phyloP scores from a whole-genome alignment of 2,888 invertebrate species.

The Acanthosepion esculentum region DNA sequence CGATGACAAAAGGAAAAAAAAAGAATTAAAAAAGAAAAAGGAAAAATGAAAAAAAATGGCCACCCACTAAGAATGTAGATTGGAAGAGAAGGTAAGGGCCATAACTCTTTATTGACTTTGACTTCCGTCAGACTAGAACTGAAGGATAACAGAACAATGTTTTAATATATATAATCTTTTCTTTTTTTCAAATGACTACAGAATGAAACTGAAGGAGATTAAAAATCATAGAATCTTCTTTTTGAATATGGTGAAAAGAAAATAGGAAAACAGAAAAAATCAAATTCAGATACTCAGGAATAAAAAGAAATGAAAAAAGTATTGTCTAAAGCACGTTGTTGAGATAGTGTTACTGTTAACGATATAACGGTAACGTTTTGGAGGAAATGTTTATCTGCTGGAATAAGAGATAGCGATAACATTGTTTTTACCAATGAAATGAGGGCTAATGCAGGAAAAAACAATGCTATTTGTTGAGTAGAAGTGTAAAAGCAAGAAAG shows the following conservation, averaged over 20 bases:
- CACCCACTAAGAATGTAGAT: neutral
- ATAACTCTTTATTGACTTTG: constrained; percentile 17
- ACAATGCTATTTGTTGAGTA: neutral
- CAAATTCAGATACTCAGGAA: too few relatives aligned
- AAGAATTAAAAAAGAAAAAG: neutral
- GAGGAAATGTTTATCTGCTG: neutral
- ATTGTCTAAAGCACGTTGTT: neutral
- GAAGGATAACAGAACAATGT: neutral
- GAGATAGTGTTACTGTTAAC: neutral
- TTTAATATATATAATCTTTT: neutral
- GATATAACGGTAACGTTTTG: neutral
- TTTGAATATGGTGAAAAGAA: neutral
- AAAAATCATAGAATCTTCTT: neutral
- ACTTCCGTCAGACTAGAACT: neutral
- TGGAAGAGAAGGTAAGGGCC: neutral
- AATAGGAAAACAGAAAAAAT: neutral
- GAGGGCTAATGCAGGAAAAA: neutral
- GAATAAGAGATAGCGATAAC: neutral
- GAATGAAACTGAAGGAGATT: neutral
- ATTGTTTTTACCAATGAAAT: neutral
- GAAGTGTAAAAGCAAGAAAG: neutral
- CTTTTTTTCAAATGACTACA: neutral
- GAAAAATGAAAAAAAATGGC: neutral
- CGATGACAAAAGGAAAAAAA: neutral
- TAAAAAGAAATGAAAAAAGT: neutral